Evolutionary conservation across 2,113 vertebrate genomes (phyloP).

Genomic region (Ciconia maguari): DNA sequence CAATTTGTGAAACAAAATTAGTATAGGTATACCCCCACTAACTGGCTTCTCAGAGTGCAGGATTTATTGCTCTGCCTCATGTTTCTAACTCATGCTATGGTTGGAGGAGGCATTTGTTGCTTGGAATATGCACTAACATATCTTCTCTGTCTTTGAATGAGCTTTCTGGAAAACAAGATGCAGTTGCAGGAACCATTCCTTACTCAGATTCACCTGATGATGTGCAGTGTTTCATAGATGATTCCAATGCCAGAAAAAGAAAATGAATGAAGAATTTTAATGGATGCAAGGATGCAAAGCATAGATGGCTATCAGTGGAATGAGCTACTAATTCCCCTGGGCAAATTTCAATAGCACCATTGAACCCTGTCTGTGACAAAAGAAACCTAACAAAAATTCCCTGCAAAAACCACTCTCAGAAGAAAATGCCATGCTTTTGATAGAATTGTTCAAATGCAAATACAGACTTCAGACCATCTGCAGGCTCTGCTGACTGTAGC

Average conservation of each 20-base stretch:
- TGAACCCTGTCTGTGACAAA: background rate
- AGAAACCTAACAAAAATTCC: background rate
- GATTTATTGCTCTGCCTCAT: constrained; percentile 1
- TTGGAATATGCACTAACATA: background rate
- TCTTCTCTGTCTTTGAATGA: background rate
- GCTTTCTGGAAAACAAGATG: background rate
- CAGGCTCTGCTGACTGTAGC: background rate
- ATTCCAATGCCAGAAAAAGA: background rate
- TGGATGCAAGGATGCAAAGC: background rate
- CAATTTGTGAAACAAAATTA: constrained; percentile 13
- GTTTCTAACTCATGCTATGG: background rate
- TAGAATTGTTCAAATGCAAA: background rate
- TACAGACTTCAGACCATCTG: background rate
- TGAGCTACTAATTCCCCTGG: background rate
- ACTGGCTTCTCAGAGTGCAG: background rate
- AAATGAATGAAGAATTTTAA: background rate
- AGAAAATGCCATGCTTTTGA: background rate
- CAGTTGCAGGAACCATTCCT: background rate
- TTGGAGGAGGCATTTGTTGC: background rate
- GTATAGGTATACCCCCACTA: background rate
- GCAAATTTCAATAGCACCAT: background rate
- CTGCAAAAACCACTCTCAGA: background rate
- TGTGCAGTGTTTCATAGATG: background rate
- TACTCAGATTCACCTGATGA: background rate
- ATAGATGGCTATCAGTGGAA: background rate